phyloP scores from a whole-genome alignment of 2,113 vertebrate species.

The Seriola dumerili region DNA sequence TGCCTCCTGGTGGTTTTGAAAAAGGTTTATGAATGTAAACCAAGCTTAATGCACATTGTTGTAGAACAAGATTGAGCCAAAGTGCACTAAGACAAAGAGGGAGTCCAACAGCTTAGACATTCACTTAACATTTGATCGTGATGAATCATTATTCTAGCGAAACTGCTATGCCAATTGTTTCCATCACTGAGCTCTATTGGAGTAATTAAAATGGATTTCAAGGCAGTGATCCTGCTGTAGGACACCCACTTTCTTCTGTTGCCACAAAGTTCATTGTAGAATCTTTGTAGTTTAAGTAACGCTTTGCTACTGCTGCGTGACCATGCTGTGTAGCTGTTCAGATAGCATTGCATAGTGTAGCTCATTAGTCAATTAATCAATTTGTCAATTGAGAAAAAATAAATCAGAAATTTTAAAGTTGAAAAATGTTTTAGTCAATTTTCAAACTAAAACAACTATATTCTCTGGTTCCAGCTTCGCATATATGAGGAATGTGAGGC shows the following conservation, averaged over 20 bases:
- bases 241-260: not conserved
- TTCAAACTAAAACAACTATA: too few relatives aligned
- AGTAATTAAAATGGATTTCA: conserved; percentile 24
- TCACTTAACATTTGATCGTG: not conserved
- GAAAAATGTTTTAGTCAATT: too few relatives aligned
- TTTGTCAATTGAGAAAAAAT: too few relatives aligned
- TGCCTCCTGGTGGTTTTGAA: not conserved
- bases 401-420: too few relatives aligned
- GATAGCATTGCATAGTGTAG: too few relatives aligned
- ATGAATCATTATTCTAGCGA: conserved; percentile 14
- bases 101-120: not conserved
- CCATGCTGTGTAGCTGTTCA: too few relatives aligned
- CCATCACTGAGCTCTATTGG: conserved; percentile 1
- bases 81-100: conserved; percentile 7
- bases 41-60: conserved; percentile 14
- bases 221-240: not conserved
- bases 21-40: conserved; percentile 2
- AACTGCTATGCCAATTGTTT: conserved; percentile 25
- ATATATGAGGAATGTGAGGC: too few relatives aligned
- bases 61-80: not conserved
- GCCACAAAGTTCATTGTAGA: not conserved
- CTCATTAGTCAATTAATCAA: too few relatives aligned
- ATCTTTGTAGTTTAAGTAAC: not conserved
- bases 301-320: not conserved
- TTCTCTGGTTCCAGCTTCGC: too few relatives aligned